These are phyloP conservation scores for Steinernema scapterisci DNA, from an alignment of 2,888 invertebrate genomes.

Conservation along the genomic window DNA sequence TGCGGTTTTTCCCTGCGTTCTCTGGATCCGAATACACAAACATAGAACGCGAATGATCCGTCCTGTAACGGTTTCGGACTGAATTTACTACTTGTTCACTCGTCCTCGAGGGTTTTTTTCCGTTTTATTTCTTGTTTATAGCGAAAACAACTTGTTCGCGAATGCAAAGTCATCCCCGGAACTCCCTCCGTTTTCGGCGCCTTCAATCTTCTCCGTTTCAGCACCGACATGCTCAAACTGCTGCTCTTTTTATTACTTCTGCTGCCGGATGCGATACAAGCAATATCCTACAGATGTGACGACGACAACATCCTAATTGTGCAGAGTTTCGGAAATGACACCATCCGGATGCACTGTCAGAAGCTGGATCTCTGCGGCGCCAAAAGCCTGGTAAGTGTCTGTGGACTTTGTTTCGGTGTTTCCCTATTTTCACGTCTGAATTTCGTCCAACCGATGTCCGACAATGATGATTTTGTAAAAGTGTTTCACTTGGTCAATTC, in stretches of 20 bases:
- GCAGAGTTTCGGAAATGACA: constrained; percentile 66
- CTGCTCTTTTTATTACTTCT: constrained; percentile 3
- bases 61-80: not conserved
- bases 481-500: no score
- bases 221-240: constrained; percentile 20
- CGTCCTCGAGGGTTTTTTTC: not conserved
- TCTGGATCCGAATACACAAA: no score
- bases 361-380: constrained; percentile 64
- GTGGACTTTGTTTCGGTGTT: no score
- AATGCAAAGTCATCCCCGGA: no score
- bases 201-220: not conserved
- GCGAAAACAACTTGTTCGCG: not conserved
- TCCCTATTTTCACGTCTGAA: no score
- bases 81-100: not conserved
- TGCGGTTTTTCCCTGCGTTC: not conserved
- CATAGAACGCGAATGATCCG: constrained; percentile 6
- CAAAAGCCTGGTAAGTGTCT: constrained; percentile 53
- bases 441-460: no score
- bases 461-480: no score
- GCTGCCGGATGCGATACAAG: not conserved
- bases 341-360: constrained; percentile 67
- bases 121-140: not conserved
- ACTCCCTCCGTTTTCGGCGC: no score
- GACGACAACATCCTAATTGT: constrained; percentile 57
- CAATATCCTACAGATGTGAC: constrained; percentile 31